These are phyloP conservation scores for Pseudococcus longispinus DNA, from an alignment of 2,888 invertebrate species.

Conservation along the genomic window DNA sequence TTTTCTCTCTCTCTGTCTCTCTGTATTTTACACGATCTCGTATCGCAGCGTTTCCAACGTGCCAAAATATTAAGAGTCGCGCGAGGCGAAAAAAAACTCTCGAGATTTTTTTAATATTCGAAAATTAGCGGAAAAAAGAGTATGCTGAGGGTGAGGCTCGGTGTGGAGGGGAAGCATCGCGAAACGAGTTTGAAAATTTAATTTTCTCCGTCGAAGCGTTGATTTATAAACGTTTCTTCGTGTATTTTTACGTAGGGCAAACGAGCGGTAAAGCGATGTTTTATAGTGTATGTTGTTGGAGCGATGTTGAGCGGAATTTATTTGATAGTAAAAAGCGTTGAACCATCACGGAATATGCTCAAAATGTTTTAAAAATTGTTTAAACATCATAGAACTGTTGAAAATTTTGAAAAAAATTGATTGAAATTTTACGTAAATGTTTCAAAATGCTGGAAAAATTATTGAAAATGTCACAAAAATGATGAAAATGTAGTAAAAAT, in stretches of 20 bases:
- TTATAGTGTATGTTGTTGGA: background rate
- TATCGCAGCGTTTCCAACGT: background rate
- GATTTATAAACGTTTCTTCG: constrained; percentile 15
- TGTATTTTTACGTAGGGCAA: background rate
- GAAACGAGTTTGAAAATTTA: constrained; percentile 24
- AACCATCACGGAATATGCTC: too few relatives aligned
- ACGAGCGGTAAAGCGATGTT: background rate
- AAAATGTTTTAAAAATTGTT: too few relatives aligned
- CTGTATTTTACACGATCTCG: background rate
- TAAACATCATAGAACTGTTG: too few relatives aligned
- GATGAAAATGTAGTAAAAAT: too few relatives aligned
- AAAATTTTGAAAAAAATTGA: too few relatives aligned
- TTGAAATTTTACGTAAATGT: too few relatives aligned
- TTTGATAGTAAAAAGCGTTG: background rate
- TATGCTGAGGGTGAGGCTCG: background rate
- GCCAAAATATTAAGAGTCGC: background rate
- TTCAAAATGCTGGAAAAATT: too few relatives aligned
- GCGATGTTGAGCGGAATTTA: background rate
- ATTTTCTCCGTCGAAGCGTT: constrained; percentile 12
- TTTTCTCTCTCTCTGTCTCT: background rate
- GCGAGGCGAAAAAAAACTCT: background rate
- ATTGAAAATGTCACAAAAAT: too few relatives aligned
- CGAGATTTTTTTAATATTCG: constrained; percentile 14
- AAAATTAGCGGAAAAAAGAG: background rate
- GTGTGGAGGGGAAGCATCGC: background rate